A percentile compares a stretch with the other conserved stretches of the same genome.
phyloP scores from a whole-genome alignment of 2,888 invertebrate genomes.

The Aspidiotus destructor region DNA sequence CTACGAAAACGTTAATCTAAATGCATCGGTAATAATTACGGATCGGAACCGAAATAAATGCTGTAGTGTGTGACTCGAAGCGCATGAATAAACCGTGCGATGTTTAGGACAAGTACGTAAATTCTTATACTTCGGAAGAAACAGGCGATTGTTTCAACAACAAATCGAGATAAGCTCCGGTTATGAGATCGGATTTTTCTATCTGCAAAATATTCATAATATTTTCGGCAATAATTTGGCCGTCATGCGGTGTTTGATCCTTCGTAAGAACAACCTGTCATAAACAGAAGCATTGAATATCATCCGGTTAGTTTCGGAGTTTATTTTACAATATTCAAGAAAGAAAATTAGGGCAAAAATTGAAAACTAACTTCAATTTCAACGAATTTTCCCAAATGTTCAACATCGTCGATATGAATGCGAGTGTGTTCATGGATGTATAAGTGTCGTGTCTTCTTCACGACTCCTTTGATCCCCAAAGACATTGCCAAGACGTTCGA shows the following conservation, averaged over 20 bases:
- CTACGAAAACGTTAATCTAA: too few species aligned
- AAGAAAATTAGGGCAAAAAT: background rate
- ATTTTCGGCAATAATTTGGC: conserved; percentile 58
- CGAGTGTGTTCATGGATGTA: conserved; percentile 74
- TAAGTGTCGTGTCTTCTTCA: conserved; percentile 66
- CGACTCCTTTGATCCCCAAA: conserved; percentile 60
- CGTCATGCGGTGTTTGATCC: conserved; percentile 57
- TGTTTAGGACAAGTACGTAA: too few species aligned
- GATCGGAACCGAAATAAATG: too few species aligned
- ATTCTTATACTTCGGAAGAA: background rate
- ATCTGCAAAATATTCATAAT: conserved; percentile 60
- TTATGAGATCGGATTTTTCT: conserved; percentile 52
- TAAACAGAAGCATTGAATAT: conserved; percentile 5
- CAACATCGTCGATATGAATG: conserved; percentile 78
- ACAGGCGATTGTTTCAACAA: conserved; percentile 40
- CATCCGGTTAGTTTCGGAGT: background rate
- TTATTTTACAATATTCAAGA: background rate
- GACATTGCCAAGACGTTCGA: conserved; percentile 49
- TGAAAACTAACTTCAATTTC: conserved; percentile 62
- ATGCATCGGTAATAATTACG: too few species aligned
- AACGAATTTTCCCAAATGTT: conserved; percentile 67
- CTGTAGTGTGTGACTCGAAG: too few species aligned
- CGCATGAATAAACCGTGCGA: too few species aligned
- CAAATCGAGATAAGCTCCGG: conserved; percentile 68
- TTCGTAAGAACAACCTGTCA: conserved; percentile 55